phyloP scores from a whole-genome alignment of 1,140 invertebrate species.

The Goniozus legneri region DNA sequence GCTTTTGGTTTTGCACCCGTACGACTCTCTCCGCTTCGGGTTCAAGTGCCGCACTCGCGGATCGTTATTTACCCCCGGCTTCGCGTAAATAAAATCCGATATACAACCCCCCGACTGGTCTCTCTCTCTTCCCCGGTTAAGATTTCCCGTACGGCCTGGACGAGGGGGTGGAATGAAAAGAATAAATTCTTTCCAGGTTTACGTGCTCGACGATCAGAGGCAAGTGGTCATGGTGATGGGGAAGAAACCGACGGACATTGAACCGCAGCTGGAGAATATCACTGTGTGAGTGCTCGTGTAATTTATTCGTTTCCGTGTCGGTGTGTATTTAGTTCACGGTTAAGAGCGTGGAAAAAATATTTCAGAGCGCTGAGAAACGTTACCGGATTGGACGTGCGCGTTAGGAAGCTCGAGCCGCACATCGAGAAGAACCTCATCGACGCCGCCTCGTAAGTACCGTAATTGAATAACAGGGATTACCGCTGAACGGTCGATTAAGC shows the following conservation, averaged over 20 bases:
- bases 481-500: too few species aligned
- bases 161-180: too few species aligned
- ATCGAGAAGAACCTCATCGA: constrained; percentile 59
- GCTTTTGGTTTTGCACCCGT: too few species aligned
- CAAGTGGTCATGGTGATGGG: constrained; percentile 76
- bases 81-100: too few species aligned
- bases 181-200: too few species aligned
- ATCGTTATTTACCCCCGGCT: too few species aligned
- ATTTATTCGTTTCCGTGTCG: neutral
- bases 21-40: too few species aligned
- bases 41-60: too few species aligned
- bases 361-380: constrained; percentile 63
- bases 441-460: constrained; percentile 63
- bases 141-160: too few species aligned
- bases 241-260: constrained; percentile 70
- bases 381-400: constrained; percentile 73
- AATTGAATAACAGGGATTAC: too few species aligned
- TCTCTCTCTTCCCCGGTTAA: too few species aligned
- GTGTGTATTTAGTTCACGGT: neutral
- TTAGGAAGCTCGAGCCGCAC: constrained; percentile 74
- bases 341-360: constrained; percentile 5
- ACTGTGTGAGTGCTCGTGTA: constrained; percentile 55
- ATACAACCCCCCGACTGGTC: too few species aligned
- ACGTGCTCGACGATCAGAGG: constrained; percentile 76
- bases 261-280: constrained; percentile 67